A percentile compares a stretch with the other conserved stretches of the same genome.
Conservation (phyloP, 2,797 vertebrate species). For the Pangasius krempfi region DNA sequence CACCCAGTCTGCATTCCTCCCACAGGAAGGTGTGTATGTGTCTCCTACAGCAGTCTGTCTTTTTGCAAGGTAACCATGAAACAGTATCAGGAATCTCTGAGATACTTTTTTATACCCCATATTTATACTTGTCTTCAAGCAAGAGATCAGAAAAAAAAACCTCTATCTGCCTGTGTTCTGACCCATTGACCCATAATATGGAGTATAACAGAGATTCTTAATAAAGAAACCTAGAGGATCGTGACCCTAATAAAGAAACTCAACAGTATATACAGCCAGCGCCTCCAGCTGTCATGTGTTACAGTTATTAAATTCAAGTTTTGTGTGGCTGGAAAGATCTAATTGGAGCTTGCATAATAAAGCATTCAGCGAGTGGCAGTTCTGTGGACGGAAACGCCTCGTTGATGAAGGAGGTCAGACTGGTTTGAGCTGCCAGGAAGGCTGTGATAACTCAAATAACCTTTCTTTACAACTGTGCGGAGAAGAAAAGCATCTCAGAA, state of each 20-base stretch:
- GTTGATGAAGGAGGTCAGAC: not conserved
- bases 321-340: not conserved
- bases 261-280: not conserved
- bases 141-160: not conserved
- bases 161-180: not conserved
- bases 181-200: not conserved
- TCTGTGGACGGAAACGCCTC: not conserved
- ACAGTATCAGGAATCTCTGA: not conserved
- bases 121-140: not conserved
- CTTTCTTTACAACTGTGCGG: not conserved
- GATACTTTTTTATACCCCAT: not conserved
- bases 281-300: not conserved
- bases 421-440: not conserved
- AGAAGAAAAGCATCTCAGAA: not conserved
- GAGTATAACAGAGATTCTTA: not conserved
- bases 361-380: not conserved
- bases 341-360: not conserved
- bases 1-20: slow-evolving; percentile 20
- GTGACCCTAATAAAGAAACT: slow-evolving; percentile 6
- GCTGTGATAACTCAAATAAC: not conserved
- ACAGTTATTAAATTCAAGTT: not conserved
- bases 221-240: not conserved
- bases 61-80: not conserved
- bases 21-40: slow-evolving; percentile 12
- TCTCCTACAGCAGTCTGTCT: not conserved